These are phyloP conservation scores for Manduca sexta DNA, from an alignment of 1,140 invertebrate species.

Conservation along the genomic window DNA sequence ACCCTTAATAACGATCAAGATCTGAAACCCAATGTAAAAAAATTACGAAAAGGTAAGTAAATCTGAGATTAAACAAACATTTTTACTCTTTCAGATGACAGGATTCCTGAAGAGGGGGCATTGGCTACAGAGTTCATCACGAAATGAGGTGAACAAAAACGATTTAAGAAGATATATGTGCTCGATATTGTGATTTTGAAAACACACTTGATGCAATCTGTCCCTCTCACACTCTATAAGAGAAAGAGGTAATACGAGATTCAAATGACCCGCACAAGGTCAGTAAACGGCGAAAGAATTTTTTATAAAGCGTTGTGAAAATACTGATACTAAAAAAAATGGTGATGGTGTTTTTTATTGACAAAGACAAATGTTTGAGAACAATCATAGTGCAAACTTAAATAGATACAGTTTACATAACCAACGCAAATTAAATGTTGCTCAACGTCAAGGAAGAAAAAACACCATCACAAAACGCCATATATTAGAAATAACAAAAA, in stretches of 20 bases:
- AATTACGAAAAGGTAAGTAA: background rate
- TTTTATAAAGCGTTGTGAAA: conserved; percentile 66
- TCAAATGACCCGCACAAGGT: background rate
- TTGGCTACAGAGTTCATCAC: conserved; percentile 56
- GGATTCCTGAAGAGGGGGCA: conserved; percentile 53
- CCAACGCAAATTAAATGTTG: conserved; percentile 22
- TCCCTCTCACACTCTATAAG: conserved; percentile 19
- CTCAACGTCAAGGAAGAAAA: conserved; percentile 36
- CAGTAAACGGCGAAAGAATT: conserved; percentile 28
- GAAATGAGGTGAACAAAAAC: conserved; percentile 42
- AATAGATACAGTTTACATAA: conserved; percentile 17
- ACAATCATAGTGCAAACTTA: background rate
- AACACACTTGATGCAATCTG: conserved; percentile 14
- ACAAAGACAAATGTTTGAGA: background rate
- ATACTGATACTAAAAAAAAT: conserved; percentile 37
- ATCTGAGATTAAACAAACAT: background rate
- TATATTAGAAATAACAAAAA: conserved; percentile 40
- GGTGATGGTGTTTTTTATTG: conserved; percentile 42
- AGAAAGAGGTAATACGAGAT: conserved; percentile 7
- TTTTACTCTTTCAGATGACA: conserved; percentile 63
- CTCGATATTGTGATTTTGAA: conserved; percentile 31
- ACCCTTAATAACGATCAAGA: too few relatives aligned
- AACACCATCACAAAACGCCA: conserved; percentile 42
- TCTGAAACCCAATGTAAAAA: too few relatives aligned
- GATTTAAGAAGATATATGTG: conserved; percentile 32